Conservation (phyloP, 2,888 invertebrate genomes). For the Yponomeuta malinellus region DNA sequence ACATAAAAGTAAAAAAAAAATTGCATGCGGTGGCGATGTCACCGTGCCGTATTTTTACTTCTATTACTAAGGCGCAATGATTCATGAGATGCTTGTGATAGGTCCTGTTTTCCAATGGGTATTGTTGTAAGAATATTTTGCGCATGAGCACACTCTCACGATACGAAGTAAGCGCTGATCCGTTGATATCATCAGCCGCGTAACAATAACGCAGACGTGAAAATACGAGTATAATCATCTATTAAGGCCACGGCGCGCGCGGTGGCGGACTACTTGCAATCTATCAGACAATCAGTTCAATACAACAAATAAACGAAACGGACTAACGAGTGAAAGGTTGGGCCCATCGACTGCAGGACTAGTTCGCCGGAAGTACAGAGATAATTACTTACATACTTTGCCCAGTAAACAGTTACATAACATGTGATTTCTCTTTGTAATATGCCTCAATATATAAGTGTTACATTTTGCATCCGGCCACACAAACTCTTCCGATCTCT, state of each 20-base stretch:
- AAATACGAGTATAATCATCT: not conserved
- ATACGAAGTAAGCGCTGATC: not conserved
- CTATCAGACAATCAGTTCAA: not conserved
- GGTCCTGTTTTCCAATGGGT: not conserved
- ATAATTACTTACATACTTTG: constrained; percentile 13
- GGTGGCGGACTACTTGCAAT: not conserved
- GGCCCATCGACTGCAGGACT: constrained; percentile 13
- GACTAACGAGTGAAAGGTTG: constrained; percentile 5
- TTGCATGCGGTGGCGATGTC: too few relatives aligned
- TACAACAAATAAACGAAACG: not conserved
- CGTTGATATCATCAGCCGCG: constrained; percentile 4
- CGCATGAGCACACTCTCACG: not conserved
- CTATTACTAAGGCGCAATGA: not conserved
- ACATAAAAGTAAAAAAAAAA: too few relatives aligned
- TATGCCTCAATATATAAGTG: constrained; percentile 9
- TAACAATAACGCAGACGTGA: constrained; percentile 6
- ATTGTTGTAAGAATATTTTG: not conserved
- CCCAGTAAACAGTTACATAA: constrained; percentile 12
- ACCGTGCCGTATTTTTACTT: not conserved
- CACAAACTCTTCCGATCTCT: constrained; percentile 14
- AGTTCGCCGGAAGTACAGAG: constrained; percentile 9
- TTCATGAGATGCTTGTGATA: not conserved
- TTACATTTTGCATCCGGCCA: constrained; percentile 9
- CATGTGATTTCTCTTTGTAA: constrained; percentile 11
- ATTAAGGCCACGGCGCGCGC: not conserved